Percentiles rank a stretch among this genome's conserved stretches.
Conservation (phyloP, 1,140 invertebrate species). For the Calycopis cecrops region DNA sequence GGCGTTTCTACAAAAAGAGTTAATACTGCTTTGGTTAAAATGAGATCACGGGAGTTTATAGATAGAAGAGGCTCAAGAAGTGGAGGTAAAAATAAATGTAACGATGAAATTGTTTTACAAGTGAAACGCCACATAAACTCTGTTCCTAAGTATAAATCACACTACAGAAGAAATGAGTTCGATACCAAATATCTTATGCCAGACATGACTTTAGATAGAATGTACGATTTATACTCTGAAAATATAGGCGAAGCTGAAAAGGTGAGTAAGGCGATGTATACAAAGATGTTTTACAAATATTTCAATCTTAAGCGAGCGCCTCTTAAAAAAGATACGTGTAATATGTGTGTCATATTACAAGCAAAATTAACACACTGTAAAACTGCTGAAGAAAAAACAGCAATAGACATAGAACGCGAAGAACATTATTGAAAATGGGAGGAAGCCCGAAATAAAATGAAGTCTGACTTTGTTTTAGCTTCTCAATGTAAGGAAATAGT, state of each 20-base stretch:
- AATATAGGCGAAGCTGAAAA: constrained; percentile 11
- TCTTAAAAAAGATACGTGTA: too few species aligned
- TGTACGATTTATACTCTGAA: constrained; percentile 17
- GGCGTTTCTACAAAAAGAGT: constrained; percentile 10
- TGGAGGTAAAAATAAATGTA: constrained; percentile 17
- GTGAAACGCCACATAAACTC: constrained; percentile 15
- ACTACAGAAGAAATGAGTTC: constrained; percentile 10
- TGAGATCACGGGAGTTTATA: constrained; percentile 11
- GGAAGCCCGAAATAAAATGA: constrained; percentile 11
- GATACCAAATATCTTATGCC: constrained; percentile 17
- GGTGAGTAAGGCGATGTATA: constrained; percentile 9
- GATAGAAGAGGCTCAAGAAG: constrained; percentile 19
- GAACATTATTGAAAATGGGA: constrained; percentile 16
- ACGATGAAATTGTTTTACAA: constrained; percentile 12
- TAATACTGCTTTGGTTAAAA: constrained; percentile 14
- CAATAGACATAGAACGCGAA: constrained; percentile 6
- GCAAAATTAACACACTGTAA: constrained; percentile 14
- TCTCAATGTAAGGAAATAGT: constrained; percentile 14
- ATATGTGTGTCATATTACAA: constrained; percentile 7
- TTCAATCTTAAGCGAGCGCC: too few species aligned
- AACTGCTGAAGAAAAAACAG: constrained; percentile 12
- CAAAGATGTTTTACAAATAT: constrained; percentile 14
- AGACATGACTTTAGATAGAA: constrained; percentile 19
- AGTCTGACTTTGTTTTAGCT: constrained; percentile 10
- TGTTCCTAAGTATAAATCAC: constrained; percentile 17